Conservation (phyloP, 2,888 invertebrate genomes). For the Allacma fusca region DNA sequence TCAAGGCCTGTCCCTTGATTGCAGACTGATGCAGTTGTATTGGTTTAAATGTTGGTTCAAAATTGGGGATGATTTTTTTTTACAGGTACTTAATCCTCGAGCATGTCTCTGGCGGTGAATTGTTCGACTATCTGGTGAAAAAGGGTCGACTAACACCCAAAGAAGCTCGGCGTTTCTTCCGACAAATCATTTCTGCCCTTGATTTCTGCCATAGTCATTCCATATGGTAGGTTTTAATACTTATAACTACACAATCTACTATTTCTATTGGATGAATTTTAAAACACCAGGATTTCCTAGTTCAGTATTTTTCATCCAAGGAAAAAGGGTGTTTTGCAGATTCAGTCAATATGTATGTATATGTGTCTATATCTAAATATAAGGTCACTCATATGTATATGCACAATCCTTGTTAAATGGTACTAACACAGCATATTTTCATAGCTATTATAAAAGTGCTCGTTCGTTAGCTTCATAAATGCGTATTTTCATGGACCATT, state of each 20-base stretch:
- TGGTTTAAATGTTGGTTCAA: neutral
- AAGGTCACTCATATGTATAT: too few relatives aligned
- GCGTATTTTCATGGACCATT: too few relatives aligned
- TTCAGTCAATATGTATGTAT: too few relatives aligned
- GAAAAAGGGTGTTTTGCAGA: too few relatives aligned
- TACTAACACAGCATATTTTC: too few relatives aligned
- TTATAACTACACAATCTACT: neutral
- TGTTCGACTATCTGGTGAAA: slow-evolving; percentile 98
- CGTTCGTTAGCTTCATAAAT: too few relatives aligned
- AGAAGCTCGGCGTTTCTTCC: slow-evolving; percentile 94
- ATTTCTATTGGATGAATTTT: neutral
- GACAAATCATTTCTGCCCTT: slow-evolving; percentile 98
- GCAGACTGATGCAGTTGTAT: neutral
- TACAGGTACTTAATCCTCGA: slow-evolving; percentile 96
- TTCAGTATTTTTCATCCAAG: too few relatives aligned
- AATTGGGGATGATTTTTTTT: neutral
- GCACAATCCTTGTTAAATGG: too few relatives aligned
- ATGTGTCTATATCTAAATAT: too few relatives aligned
- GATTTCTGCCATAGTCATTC: slow-evolving; percentile 99
- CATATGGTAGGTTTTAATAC: slow-evolving; percentile 81
- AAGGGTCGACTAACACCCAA: slow-evolving; percentile 97
- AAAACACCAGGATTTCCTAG: too few relatives aligned
- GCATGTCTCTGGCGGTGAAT: slow-evolving; percentile 97
- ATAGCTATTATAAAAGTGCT: too few relatives aligned
- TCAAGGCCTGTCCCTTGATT: too few relatives aligned